A percentile compares a stretch with the other conserved stretches of the same genome.
phyloP scores from a whole-genome alignment of 2,797 vertebrate species.

The Danio choprae region DNA sequence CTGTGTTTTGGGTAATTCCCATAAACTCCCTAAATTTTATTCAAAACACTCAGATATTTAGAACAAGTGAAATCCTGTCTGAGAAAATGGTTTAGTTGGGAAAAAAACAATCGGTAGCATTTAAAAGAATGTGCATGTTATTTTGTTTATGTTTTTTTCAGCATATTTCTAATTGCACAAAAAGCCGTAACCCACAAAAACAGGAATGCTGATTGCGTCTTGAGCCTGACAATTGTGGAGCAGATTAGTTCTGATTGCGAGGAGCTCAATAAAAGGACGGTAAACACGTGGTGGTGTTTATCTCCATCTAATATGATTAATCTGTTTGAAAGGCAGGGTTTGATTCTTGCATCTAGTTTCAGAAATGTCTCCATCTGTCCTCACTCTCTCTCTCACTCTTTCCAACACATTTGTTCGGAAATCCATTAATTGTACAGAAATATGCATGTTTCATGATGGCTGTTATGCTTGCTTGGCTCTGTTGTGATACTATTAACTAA shows the following conservation, averaged over 20 bases:
- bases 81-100: not conserved
- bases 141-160: conserved; percentile 36
- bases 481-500: conserved; percentile 26
- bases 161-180: conserved; percentile 46
- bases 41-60: not conserved
- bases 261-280: conserved; percentile 27
- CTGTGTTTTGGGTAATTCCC: not conserved
- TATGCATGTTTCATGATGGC: not conserved
- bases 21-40: not conserved
- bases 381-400: not conserved
- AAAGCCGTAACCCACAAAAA: conserved; percentile 27
- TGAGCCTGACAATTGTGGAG: conserved; percentile 44
- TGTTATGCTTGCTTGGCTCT: conserved; percentile 15
- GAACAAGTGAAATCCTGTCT: not conserved
- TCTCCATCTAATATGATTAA: conserved; percentile 59
- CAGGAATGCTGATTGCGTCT: conserved; percentile 45
- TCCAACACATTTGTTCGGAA: not conserved
- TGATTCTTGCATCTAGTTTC: conserved; percentile 39
- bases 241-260: conserved; percentile 55
- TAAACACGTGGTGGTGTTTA: conserved; percentile 53
- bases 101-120: not conserved
- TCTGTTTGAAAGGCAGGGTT: conserved; percentile 48
- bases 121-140: not conserved
- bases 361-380: not conserved
- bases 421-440: conserved; percentile 19